Evolutionary conservation across 1,140 invertebrate species (phyloP).

Genomic region (Heliconius nattereri): DNA sequence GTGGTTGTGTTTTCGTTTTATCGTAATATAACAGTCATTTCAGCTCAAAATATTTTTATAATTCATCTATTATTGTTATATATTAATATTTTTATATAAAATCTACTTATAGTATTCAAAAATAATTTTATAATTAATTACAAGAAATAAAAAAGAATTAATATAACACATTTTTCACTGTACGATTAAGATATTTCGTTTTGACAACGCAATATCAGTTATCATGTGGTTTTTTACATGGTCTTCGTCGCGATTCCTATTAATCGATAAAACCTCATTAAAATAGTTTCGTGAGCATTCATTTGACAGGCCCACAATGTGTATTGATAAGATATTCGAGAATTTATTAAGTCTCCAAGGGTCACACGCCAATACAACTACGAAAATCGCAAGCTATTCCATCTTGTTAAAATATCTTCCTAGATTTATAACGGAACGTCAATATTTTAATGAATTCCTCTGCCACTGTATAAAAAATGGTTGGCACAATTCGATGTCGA

Average conservation of each 20-base stretch:
- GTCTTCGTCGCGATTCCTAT: background rate
- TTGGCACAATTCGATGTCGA: conserved; percentile 12
- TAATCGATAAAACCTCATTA: conserved; percentile 43
- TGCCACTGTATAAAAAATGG: conserved; percentile 43
- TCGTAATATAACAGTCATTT: no score
- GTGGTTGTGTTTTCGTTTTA: no score
- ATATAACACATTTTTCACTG: background rate
- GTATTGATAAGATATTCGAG: conserved; percentile 39
- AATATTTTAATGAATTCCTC: conserved; percentile 67
- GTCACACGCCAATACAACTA: conserved; percentile 36
- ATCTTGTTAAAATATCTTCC: conserved; percentile 67
- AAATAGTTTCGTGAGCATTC: conserved; percentile 45
- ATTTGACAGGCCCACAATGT: conserved; percentile 33
- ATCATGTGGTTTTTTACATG: background rate
- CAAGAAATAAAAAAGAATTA: no score
- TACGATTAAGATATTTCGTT: background rate
- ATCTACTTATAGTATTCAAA: no score
- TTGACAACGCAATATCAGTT: background rate
- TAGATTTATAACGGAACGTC: conserved; percentile 61
- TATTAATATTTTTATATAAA: no score
- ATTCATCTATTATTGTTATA: no score
- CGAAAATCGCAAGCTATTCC: conserved; percentile 51
- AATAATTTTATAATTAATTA: no score
- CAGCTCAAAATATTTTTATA: no score
- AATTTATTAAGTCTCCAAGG: conserved; percentile 37